These are phyloP conservation scores for Pteruthius melanotis DNA, from an alignment of 2,113 vertebrate species.

Conservation along the genomic window DNA sequence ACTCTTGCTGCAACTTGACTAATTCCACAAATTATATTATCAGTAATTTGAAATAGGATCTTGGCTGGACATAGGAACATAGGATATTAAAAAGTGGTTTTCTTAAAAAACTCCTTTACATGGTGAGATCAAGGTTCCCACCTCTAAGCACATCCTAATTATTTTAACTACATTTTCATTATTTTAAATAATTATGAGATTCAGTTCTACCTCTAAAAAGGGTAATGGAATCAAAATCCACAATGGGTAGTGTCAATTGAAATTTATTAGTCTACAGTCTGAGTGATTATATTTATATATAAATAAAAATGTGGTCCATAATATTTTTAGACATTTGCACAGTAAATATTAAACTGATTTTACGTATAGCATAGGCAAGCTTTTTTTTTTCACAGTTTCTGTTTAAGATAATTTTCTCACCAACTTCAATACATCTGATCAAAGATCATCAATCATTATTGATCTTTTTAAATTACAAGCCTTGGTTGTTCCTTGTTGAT, in stretches of 20 bases:
- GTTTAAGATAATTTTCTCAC: background rate
- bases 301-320: background rate
- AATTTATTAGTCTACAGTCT: background rate
- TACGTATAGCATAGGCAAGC: rapidly evolving
- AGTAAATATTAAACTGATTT: background rate
- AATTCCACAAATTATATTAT: background rate
- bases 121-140: background rate
- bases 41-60: background rate
- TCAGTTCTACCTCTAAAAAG: background rate
- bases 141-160: background rate
- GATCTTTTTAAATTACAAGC: rapidly evolving
- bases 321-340: background rate
- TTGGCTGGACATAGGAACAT: background rate
- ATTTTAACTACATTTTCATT: background rate
- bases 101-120: background rate
- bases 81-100: background rate
- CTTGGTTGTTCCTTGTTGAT: background rate
- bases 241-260: background rate
- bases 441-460: background rate
- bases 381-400: background rate
- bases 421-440: background rate
- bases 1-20: background rate
- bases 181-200: background rate
- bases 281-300: background rate
- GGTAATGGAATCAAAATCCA: background rate